Evolutionary conservation across 2,113 vertebrate species (phyloP).

Genomic region (Acrocephalus arundinaceus): DNA sequence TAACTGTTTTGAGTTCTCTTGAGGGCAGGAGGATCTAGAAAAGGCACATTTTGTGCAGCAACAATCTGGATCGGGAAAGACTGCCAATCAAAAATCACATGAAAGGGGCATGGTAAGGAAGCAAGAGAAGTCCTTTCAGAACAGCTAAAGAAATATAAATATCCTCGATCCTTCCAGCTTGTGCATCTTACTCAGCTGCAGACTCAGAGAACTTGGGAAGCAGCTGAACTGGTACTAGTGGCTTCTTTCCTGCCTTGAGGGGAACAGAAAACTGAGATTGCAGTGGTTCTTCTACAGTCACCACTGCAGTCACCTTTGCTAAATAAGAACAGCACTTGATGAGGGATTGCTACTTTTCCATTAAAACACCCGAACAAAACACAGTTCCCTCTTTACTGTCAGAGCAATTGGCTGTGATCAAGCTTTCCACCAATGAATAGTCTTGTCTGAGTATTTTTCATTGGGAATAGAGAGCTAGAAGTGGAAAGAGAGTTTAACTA

Average conservation of each 20-base stretch:
- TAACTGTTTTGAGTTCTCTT: not conserved
- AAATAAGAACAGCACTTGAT: not conserved
- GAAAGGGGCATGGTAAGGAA: not conserved
- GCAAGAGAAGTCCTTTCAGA: not conserved
- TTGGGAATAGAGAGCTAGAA: not conserved
- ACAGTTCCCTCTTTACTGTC: not conserved
- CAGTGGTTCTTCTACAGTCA: not conserved
- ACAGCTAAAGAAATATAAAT: conserved; percentile 25
- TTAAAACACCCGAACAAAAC: not conserved
- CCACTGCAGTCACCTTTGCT: not conserved
- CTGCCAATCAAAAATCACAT: not conserved
- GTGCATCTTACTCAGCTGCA: not conserved
- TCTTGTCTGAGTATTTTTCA: not conserved
- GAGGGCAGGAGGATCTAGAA: not conserved
- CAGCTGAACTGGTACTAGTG: not conserved
- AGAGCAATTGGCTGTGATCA: not conserved
- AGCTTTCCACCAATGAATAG: not conserved
- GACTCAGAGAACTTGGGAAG: not conserved
- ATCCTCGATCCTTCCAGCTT: not conserved
- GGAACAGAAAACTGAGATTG: not conserved
- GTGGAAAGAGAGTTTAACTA: conserved; percentile 25
- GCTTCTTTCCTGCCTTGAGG: not conserved
- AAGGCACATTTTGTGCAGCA: not conserved
- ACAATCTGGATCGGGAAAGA: not conserved
- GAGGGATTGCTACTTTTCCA: not conserved